Conservation (phyloP, 2,888 invertebrate species). For the Drosophila kambysellisi region DNA sequence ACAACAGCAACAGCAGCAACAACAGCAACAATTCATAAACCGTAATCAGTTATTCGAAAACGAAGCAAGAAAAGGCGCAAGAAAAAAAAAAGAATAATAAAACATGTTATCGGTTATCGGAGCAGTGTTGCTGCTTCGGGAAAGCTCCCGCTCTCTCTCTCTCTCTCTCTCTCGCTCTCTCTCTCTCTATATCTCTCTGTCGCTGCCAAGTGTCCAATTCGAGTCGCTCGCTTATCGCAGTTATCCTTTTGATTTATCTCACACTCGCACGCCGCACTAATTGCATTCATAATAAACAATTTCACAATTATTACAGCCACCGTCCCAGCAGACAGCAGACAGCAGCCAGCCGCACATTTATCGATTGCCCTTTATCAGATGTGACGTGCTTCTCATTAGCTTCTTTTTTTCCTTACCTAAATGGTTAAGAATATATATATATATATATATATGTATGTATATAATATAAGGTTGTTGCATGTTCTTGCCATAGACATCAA, state of each 20-base stretch:
- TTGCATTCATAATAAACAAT: constrained; percentile 69
- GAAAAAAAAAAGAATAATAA: constrained; percentile 1
- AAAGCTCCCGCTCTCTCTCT: constrained; percentile 11
- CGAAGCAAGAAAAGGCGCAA: constrained; percentile 11
- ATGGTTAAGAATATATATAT: background rate
- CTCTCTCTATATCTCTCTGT: too few relatives aligned
- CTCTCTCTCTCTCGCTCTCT: too few relatives aligned
- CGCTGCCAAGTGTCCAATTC: constrained; percentile 41
- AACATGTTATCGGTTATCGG: constrained; percentile 76
- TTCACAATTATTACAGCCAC: constrained; percentile 54
- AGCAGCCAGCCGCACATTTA: constrained; percentile 33
- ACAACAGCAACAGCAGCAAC: constrained; percentile 62
- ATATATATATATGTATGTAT: background rate
- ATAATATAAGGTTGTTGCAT: background rate
- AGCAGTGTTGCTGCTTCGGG: constrained; percentile 18
- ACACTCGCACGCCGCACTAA: constrained; percentile 65
- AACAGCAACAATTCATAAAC: constrained; percentile 74
- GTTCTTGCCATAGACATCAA: background rate
- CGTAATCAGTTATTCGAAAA: constrained; percentile 70
- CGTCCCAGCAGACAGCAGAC: constrained; percentile 20
- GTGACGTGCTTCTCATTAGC: constrained; percentile 64
- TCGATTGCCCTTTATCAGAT: constrained; percentile 62
- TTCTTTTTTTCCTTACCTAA: constrained; percentile 17
- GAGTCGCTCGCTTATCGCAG: constrained; percentile 66
- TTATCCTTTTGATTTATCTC: constrained; percentile 80